Evolutionary conservation across 2,113 vertebrate species (phyloP).

Genomic region (Lophotis ruficrista): DNA sequence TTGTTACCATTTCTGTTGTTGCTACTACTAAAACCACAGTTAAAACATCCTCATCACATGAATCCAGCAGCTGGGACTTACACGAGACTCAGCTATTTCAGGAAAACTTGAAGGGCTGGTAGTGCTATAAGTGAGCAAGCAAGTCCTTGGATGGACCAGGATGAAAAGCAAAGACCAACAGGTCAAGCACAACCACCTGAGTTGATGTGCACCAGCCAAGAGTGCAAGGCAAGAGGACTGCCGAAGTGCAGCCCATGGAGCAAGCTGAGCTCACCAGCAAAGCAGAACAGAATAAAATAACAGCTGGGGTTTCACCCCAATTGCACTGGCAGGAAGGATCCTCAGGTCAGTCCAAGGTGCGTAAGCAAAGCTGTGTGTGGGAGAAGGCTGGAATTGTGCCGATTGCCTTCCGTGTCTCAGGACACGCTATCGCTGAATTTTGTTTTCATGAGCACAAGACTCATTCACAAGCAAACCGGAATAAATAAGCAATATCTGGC

Average conservation of each 20-base stretch:
- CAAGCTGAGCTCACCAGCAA: neutral
- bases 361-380: neutral
- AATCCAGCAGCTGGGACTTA: neutral
- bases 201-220: neutral
- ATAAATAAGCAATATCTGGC: neutral
- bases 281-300: neutral
- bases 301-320: neutral
- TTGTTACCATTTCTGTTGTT: neutral
- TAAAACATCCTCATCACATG: neutral
- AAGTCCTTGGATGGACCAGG: neutral
- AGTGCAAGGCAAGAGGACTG: neutral
- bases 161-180: neutral
- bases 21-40: neutral
- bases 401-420: neutral
- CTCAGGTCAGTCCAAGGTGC: neutral
- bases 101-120: neutral
- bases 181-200: neutral
- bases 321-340: neutral
- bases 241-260: accelerated
- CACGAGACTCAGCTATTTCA: neutral
- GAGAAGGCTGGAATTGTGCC: neutral
- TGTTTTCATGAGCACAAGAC: neutral
- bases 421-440: neutral
- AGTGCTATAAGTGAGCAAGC: neutral
- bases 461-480: neutral